Percentiles rank a stretch among this genome's conserved stretches.
Conservation (phyloP, 2,888 invertebrate genomes). For the Pogonocherus hispidulus region DNA sequence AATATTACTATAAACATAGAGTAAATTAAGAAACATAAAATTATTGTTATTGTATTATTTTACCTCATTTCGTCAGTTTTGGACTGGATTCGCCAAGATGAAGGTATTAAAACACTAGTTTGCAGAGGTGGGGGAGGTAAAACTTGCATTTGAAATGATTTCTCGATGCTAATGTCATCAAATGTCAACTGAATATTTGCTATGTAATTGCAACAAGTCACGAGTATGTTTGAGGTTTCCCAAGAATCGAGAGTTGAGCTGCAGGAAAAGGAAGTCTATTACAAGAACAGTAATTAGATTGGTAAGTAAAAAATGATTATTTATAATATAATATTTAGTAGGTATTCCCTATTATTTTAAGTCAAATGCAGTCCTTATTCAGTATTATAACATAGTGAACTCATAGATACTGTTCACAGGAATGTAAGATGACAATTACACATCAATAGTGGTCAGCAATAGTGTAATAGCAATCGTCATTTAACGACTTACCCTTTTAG, state of each 20-base stretch:
- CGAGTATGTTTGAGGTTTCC: conserved; percentile 67
- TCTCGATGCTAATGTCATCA: conserved; percentile 52
- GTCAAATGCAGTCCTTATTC: no score
- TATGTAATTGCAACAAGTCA: conserved; percentile 73
- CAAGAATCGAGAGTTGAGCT: conserved; percentile 54
- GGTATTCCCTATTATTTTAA: no score
- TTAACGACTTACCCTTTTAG: neutral
- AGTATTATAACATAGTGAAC: neutral
- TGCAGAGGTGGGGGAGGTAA: conserved; percentile 66
- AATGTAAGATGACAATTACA: no score
- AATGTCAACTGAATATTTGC: conserved; percentile 66
- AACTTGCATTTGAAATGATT: conserved; percentile 54
- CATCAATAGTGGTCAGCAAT: no score
- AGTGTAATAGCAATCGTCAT: no score
- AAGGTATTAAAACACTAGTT: conserved; percentile 66
- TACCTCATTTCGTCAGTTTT: conserved; percentile 22
- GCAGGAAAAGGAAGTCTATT: no score
- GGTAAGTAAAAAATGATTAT: no score
- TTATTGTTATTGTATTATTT: neutral
- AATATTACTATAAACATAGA: no score
- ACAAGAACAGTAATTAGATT: no score
- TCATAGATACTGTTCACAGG: no score
- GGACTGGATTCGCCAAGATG: conserved; percentile 61
- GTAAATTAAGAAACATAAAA: neutral
- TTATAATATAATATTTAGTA: no score